Conservation (phyloP, 2,888 invertebrate genomes). For the Apantesis nais region DNA sequence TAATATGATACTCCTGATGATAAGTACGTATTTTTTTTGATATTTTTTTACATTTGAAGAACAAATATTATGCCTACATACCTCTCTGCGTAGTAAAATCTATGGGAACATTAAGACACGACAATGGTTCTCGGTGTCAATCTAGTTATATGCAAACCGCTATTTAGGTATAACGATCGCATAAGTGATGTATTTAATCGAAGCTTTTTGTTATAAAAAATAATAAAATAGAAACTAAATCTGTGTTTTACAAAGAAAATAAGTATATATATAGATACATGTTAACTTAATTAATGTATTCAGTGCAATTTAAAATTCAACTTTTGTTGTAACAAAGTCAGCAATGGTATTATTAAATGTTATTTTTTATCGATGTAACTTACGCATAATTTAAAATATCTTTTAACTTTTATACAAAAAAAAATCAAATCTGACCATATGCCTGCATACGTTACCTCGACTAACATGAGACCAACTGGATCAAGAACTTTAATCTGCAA, state of each 20-base stretch:
- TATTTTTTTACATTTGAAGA: no score
- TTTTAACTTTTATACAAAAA: background rate
- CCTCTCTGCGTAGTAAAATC: conserved; percentile 42
- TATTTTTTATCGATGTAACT: background rate
- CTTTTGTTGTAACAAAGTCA: background rate
- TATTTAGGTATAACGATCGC: conserved; percentile 80
- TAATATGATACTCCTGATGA: background rate
- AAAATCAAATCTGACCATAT: background rate
- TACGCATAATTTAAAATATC: background rate
- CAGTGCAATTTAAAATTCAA: background rate
- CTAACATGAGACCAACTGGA: background rate
- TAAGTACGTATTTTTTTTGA: background rate
- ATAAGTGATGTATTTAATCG: conserved; percentile 66
- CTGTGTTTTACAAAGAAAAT: background rate
- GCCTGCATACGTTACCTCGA: background rate
- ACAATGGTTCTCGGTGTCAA: conserved; percentile 67
- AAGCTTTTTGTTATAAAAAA: conserved; percentile 44
- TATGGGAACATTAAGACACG: conserved; percentile 64
- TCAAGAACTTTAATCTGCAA: background rate
- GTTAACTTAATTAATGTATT: no score
- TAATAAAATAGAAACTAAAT: background rate
- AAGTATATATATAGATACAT: no score
- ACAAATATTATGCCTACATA: conserved; percentile 28
- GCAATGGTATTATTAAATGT: background rate
- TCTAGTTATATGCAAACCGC: conserved; percentile 83